phyloP scores from a whole-genome alignment of 2,797 vertebrate species.

The Anas acuta region DNA sequence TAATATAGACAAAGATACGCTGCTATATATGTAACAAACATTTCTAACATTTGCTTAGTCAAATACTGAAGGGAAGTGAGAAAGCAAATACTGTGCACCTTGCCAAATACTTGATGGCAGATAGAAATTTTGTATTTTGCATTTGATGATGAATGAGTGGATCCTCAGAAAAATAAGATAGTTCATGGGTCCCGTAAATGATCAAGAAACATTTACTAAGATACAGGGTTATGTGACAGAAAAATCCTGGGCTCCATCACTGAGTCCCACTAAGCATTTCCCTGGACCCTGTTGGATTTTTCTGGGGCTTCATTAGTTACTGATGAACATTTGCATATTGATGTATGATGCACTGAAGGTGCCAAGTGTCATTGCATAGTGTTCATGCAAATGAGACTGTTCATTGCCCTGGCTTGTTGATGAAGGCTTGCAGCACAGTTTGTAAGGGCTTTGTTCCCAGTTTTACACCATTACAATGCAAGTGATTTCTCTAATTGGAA shows the following conservation, averaged over 20 bases:
- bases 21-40: neutral
- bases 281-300: neutral
- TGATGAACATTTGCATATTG: neutral
- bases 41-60: neutral
- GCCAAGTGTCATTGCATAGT: neutral
- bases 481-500: neutral
- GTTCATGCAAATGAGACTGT: neutral
- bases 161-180: neutral
- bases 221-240: neutral
- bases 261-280: neutral
- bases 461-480: neutral
- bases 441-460: neutral
- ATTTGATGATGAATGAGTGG: neutral
- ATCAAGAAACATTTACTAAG: neutral
- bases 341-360: neutral
- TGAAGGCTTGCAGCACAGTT: neutral
- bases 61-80: neutral
- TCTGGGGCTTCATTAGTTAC: neutral
- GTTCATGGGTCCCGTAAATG: neutral
- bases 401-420: neutral
- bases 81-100: neutral
- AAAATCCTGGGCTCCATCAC: neutral
- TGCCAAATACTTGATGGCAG: neutral
- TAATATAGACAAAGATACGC: neutral
- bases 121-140: neutral